phyloP scores from a whole-genome alignment of 2,113 vertebrate species.

The Callocephalon fimbriatum region DNA sequence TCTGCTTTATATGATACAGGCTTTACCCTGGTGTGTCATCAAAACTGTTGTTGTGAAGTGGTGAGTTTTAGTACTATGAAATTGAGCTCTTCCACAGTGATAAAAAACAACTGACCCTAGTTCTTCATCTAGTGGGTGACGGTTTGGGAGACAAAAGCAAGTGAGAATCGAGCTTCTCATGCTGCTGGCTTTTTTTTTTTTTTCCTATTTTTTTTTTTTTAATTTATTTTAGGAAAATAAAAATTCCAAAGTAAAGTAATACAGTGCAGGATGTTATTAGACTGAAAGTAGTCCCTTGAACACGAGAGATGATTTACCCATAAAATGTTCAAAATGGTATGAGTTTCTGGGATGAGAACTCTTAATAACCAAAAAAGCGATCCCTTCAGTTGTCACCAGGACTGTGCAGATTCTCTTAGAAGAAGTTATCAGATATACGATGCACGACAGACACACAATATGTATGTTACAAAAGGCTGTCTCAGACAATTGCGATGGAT shows the following conservation, averaged over 20 bases:
- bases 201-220: neutral
- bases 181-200: neutral
- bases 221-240: neutral
- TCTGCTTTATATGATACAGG: conserved; percentile 13
- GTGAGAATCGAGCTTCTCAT: neutral
- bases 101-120: conserved; percentile 15
- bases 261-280: neutral
- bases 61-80: conserved; percentile 38
- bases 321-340: neutral
- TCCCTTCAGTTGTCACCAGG: neutral
- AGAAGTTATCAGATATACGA: neutral
- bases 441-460: neutral
- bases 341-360: neutral
- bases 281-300: neutral
- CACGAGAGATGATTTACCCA: neutral
- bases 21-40: conserved; percentile 47
- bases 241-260: neutral
- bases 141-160: neutral
- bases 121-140: conserved; percentile 13
- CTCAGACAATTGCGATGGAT: neutral
- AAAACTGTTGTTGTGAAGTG: conserved; percentile 31
- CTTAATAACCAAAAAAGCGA: neutral
- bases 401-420: neutral
- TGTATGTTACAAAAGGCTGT: neutral
- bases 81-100: conserved; percentile 17